Percentiles rank a stretch among this genome's conserved stretches.
Conservation (phyloP, 2,113 vertebrate genomes). For the Chrysemys picta region DNA sequence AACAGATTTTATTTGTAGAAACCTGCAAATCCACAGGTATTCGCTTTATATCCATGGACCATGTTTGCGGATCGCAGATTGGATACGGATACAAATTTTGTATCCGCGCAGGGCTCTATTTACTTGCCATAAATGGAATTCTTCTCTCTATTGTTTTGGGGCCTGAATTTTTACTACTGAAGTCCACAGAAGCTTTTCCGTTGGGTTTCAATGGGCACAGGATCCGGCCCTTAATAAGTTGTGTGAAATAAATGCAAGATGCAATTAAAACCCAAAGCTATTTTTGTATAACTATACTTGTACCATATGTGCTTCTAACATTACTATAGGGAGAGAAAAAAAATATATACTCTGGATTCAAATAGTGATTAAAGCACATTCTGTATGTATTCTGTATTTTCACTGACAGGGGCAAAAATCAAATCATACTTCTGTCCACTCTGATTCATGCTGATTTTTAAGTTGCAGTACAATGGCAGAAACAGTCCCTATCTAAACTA, state of each 20-base stretch:
- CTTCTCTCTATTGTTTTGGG: neutral
- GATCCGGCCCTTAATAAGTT: neutral
- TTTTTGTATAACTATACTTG: neutral
- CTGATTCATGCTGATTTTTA: neutral
- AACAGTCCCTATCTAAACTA: slow-evolving; percentile 36
- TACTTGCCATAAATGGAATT: neutral
- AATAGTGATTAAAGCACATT: neutral
- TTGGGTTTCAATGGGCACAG: neutral
- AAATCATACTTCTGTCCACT: neutral
- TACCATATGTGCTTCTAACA: neutral
- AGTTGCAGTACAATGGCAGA: neutral
- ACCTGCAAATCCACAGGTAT: too few relatives aligned
- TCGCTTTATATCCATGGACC: too few relatives aligned
- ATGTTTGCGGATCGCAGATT: too few relatives aligned
- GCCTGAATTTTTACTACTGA: neutral
- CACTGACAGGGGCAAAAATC: neutral
- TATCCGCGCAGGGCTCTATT: neutral
- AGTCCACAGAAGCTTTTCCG: neutral
- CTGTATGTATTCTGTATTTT: neutral
- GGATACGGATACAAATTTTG: neutral
- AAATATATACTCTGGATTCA: neutral
- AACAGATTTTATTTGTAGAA: neutral
- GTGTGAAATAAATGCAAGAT: neutral
- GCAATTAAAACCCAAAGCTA: neutral
- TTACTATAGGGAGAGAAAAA: neutral